phyloP scores from a whole-genome alignment of 2,797 vertebrate species.

The Danio tinwini region DNA sequence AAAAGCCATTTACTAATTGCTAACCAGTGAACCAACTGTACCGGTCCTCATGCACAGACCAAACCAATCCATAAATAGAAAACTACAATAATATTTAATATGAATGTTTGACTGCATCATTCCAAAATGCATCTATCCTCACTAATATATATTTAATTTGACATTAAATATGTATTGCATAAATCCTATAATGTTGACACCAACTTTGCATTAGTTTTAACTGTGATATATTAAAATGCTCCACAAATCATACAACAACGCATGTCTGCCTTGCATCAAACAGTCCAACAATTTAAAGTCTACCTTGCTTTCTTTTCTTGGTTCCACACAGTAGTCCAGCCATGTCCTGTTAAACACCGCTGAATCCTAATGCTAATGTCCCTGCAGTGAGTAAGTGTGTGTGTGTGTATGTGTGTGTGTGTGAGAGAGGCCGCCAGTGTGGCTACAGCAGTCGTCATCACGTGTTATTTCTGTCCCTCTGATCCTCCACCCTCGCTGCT shows the following conservation, averaged over 20 bases:
- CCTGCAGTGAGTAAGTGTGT: conserved; percentile 28
- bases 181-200: neutral
- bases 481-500: conserved; percentile 73
- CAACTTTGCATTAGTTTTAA: neutral
- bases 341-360: conserved; percentile 72
- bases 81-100: neutral
- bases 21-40: neutral
- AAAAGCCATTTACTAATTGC: neutral
- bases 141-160: neutral
- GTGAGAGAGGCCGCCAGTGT: conserved; percentile 63
- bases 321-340: conserved; percentile 86
- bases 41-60: neutral
- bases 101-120: neutral
- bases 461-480: conserved; percentile 81
- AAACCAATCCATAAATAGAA: neutral
- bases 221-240: neutral
- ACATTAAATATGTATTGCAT: neutral
- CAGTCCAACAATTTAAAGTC: conserved; percentile 23
- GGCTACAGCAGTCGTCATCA: conserved; percentile 71
- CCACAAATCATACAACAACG: neutral
- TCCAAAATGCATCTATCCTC: neutral
- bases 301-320: conserved; percentile 86
- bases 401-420: conserved; percentile 25
- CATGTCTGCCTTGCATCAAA: neutral
- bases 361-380: conserved; percentile 31